These are phyloP conservation scores for Bufotes viridis DNA, from an alignment of 2,797 vertebrate species.

Conservation along the genomic window DNA sequence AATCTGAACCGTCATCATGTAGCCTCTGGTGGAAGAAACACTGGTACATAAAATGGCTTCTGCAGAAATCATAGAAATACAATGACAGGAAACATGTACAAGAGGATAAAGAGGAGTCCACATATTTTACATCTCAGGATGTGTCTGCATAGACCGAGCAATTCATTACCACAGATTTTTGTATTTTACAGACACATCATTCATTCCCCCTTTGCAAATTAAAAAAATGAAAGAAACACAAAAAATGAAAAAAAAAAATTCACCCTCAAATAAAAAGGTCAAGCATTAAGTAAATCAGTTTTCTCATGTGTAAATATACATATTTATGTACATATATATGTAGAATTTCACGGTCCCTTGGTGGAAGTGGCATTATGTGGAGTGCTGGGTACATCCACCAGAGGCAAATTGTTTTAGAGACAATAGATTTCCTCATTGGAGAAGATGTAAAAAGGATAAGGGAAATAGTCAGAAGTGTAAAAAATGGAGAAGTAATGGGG, in stretches of 20 bases:
- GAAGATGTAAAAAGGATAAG: background rate
- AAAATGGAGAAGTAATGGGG: constrained; percentile 8
- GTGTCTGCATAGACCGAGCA: constrained; percentile 29
- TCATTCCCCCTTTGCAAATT: background rate
- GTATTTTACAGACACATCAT: constrained; percentile 4
- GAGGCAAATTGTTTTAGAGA: constrained; percentile 16
- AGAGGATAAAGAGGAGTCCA: constrained; percentile 22
- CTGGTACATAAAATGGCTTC: constrained; percentile 35
- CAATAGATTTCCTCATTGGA: background rate
- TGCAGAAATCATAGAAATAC: constrained; percentile 24
- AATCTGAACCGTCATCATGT: background rate
- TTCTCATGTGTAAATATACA: constrained; percentile 38
- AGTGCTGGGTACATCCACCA: constrained; percentile 46
- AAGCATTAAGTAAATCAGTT: constrained; percentile 44
- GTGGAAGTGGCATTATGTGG: constrained; percentile 48
- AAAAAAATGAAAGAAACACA: background rate
- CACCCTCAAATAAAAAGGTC: constrained; percentile 30
- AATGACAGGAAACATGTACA: constrained; percentile 37
- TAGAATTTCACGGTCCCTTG: constrained; percentile 51
- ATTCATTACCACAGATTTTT: constrained; percentile 5
- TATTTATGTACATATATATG: constrained; percentile 49
- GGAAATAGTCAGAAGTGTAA: constrained; percentile 19
- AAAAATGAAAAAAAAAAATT: constrained; percentile 13
- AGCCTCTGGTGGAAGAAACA: constrained; percentile 31
- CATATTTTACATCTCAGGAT: constrained; percentile 48